Base-by-base conservation (phyloP, 2,797 vertebrate species). In the Chrosomus eos region DNA sequence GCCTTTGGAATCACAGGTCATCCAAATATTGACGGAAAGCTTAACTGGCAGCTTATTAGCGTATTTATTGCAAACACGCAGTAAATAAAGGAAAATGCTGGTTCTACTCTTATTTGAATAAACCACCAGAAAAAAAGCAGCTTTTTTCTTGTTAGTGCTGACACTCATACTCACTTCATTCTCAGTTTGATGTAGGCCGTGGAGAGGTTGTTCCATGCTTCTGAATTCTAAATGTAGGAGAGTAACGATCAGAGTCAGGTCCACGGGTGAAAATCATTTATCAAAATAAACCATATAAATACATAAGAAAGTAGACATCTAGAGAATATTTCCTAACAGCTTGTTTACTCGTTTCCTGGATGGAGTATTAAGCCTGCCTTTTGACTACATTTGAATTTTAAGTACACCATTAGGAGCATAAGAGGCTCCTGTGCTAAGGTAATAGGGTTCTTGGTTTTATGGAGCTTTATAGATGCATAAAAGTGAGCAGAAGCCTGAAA, bases 131-230 rank as follows among this genome's bases (percentile, higher is more conserved):
- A 58, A 76, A 77, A 28, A n/a, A n/a, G n/a, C 53, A 11, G 33
- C 8, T 48, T n/a, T 21, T 33, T 48, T 21, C 58, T 45, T 68
- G 28, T 13, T 0, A 10, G 18, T 4, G 10, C 19, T 11, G 23
- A 0, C 36, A 5, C 21, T 51, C n/a, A 31, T 83, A 96, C 98
- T 97, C 94, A 99, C 98, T 99, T 99, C 91, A 95, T 95, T 48
- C 95, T 94, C 88, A 99, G 94, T 91, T 96, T 96, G 91, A 99
- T 99, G 93, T 97, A 97, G 51, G 97, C 98, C 19, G 97, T 97
- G 19, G 98, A 98, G 72, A 99, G 97, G 93, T 99, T 99, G 94
- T 96, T 99, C 98, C 98, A 99, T 5, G 97, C 98, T 89, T 99
- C 98, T 71, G 97, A 96, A 82, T 99, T 99, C 98, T 99, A 92